These are phyloP conservation scores for Ptilonorhynchus violaceus DNA, from an alignment of 2,113 vertebrate genomes.

Conservation along the genomic window DNA sequence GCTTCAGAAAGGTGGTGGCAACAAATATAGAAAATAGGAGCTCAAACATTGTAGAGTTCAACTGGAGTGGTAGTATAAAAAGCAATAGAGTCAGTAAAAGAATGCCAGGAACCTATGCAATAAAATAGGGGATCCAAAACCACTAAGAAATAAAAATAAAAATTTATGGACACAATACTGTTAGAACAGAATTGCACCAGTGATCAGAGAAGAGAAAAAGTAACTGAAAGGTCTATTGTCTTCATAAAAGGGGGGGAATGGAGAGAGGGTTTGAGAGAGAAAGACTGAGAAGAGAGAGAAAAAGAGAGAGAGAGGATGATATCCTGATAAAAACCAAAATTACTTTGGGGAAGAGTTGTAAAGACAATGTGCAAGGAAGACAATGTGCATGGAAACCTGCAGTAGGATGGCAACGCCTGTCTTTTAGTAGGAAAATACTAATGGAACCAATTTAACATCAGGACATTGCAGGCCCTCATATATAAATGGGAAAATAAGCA, in stretches of 20 bases:
- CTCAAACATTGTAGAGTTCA: neutral
- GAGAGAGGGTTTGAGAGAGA: neutral
- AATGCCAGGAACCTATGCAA: neutral
- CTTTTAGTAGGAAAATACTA: neutral
- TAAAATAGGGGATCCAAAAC: neutral
- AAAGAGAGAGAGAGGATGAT: neutral
- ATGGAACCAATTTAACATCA: neutral
- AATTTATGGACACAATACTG: neutral
- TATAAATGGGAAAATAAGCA: neutral
- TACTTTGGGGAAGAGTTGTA: neutral
- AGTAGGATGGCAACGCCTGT: neutral
- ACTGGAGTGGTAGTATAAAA: neutral
- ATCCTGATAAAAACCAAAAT: neutral
- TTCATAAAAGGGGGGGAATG: neutral
- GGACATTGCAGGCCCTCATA: neutral
- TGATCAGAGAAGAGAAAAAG: neutral
- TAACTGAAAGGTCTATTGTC: neutral
- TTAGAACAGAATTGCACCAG: neutral
- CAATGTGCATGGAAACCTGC: neutral
- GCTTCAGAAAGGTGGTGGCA: neutral
- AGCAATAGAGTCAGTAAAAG: neutral
- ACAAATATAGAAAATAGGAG: neutral
- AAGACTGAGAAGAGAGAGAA: too few species aligned
- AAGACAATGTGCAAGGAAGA: neutral
- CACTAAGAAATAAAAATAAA: neutral